Evolutionary conservation across 2,888 invertebrate genomes (phyloP), one percentile per base, ranked within the genome.

Genomic region (Epinotia bilunana): DNA sequence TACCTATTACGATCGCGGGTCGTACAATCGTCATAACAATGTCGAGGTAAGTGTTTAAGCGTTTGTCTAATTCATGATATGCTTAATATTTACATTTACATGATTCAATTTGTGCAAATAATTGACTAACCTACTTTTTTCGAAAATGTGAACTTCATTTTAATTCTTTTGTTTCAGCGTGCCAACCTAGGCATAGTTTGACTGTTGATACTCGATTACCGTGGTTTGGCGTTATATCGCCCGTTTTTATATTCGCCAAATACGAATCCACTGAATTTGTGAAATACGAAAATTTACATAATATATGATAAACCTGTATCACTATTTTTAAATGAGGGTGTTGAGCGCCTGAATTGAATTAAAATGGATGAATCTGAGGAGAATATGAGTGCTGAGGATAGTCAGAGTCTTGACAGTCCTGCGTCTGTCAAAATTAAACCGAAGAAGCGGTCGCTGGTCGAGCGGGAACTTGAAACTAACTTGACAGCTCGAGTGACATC

Each of bases 91-190:
- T 23, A 39, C 39, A 70, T 73, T 74, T 78, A 81, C 80, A 77
- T 39, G 74, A 65, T 76, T 80, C 83, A 83, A 84, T 86, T 83
- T 79, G 77, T 79, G 80, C 76, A 83, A 86, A 86, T 87, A 84
- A 85, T 88, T 82, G 79, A 88, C 84, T 92, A 92, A 92, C 92
- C 91, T 91, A 90, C 83, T 86, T 90, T 81, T 77, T 76, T 78
- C 80, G 81, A 80, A 83, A 86, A 83, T 82, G 85, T 85, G 87
- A 94, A 94, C 93, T 93, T 93, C 86, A 90, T 92, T 92, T 93
- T 69, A 87, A 86, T 93, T 94, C 88, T 93, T 92, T 92, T 93
- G 91, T 93, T 92, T 88, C 90, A 92, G 92, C 81, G 78, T 77
- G 79, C 75, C 79, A 79, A 81, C 80, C 79, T 83, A 83, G 80